Percentiles rank a stretch among this genome's conserved stretches.
These are phyloP conservation scores for Heliconius ethilla DNA, from an alignment of 2,888 invertebrate genomes.

Conservation along the genomic window DNA sequence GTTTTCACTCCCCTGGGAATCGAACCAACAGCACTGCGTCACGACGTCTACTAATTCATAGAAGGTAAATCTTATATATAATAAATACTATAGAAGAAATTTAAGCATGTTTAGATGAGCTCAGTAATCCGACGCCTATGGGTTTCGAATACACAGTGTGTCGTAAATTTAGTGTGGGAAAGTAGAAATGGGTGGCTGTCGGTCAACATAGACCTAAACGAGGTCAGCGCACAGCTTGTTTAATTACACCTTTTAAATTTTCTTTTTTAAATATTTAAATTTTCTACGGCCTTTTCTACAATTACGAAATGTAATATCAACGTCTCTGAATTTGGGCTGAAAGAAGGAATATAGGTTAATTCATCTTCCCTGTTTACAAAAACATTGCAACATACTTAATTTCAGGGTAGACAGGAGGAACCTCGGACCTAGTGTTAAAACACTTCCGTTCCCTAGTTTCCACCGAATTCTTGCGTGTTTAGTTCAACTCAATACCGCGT, in stretches of 20 bases:
- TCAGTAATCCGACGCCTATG: slow-evolving; percentile 14
- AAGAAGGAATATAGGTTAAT: no score
- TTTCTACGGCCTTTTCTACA: neutral
- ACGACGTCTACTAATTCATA: neutral
- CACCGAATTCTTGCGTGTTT: neutral
- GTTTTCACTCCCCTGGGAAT: neutral
- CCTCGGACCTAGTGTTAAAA: no score
- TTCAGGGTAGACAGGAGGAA: no score
- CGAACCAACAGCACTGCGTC: neutral
- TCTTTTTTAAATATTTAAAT: slow-evolving; percentile 3
- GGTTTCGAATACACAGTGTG: slow-evolving; percentile 23
- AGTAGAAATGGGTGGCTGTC: slow-evolving; percentile 35
- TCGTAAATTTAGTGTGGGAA: slow-evolving; percentile 35
- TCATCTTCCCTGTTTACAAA: no score
- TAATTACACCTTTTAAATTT: slow-evolving; percentile 13
- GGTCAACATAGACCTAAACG: slow-evolving; percentile 23
- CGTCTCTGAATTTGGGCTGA: no score
- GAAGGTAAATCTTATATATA: neutral
- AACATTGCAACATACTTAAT: no score
- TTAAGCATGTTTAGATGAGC: slow-evolving; percentile 13
- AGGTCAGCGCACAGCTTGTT: slow-evolving; percentile 19
- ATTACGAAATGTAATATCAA: no score
- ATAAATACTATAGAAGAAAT: neutral
- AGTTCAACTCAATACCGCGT: neutral
- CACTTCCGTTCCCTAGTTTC: no score